Percentiles rank a stretch among this genome's conserved stretches.
These are phyloP conservation scores for Calephelis virginiensis DNA, from an alignment of 1,140 invertebrate genomes.

Conservation along the genomic window DNA sequence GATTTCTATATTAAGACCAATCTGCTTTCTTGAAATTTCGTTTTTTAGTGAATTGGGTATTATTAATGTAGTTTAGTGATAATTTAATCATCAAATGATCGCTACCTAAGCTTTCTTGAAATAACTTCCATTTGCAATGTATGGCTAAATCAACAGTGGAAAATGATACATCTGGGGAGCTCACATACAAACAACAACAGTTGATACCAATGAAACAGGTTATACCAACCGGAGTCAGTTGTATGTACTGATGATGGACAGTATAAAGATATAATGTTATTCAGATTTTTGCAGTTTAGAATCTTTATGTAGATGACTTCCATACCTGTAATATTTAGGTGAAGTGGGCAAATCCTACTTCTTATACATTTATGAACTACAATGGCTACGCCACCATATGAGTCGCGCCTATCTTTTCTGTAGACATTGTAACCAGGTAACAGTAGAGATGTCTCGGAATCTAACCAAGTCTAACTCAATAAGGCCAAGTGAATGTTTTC, in stretches of 20 bases:
- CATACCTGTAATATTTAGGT: conserved; percentile 10
- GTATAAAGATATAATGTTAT: conserved; percentile 15
- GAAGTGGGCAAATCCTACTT: background rate
- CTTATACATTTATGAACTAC: conserved; percentile 28
- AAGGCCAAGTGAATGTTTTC: conserved; percentile 12
- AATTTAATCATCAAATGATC: conserved; percentile 28
- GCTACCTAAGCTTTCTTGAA: conserved; percentile 24
- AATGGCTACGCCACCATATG: conserved; percentile 37
- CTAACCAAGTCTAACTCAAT: conserved; percentile 6
- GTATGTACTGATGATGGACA: conserved; percentile 20
- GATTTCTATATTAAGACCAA: conserved; percentile 28
- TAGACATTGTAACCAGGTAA: conserved; percentile 31
- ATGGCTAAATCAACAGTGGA: conserved; percentile 24
- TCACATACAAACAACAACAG: no score
- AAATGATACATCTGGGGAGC: conserved; percentile 26
- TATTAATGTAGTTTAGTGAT: background rate
- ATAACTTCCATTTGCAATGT: conserved; percentile 16
- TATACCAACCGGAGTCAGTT: conserved; percentile 27
- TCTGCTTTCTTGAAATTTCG: conserved; percentile 23
- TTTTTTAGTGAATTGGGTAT: conserved; percentile 8
- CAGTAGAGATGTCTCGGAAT: conserved; percentile 12
- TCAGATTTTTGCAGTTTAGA: conserved; percentile 4
- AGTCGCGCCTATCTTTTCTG: conserved; percentile 33
- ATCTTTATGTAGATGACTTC: conserved; percentile 16
- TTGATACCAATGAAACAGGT: conserved; percentile 25